These are phyloP conservation scores for Andricus quercusramuli DNA, from an alignment of 2,888 invertebrate species.

Conservation along the genomic window DNA sequence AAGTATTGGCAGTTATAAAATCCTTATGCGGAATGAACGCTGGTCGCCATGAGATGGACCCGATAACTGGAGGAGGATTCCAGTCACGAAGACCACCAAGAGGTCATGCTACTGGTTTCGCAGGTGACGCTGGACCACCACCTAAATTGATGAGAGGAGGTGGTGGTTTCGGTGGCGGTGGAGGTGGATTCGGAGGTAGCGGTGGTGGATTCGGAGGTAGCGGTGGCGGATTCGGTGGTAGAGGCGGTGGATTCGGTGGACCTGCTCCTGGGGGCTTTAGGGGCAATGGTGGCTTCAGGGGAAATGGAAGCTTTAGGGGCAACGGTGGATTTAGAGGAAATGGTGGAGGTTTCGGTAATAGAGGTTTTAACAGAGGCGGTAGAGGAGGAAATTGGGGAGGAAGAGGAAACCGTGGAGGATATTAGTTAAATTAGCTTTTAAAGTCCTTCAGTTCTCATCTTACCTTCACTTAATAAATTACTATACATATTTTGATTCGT, in stretches of 20 bases:
- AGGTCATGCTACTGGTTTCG: slow-evolving; percentile 74
- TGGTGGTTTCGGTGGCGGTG: slow-evolving; percentile 52
- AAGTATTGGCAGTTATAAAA: slow-evolving; percentile 86
- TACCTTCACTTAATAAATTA: background rate
- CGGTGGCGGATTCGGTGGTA: slow-evolving; percentile 54
- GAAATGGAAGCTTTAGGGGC: background rate
- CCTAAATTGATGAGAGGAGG: slow-evolving; percentile 76
- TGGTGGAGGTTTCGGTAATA: background rate
- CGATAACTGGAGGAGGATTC: slow-evolving; percentile 79
- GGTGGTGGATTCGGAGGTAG: slow-evolving; percentile 43
- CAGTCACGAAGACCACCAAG: slow-evolving; percentile 80
- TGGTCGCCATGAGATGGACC: slow-evolving; percentile 85
- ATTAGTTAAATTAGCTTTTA: background rate
- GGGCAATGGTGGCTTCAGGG: background rate
- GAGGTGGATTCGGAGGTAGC: slow-evolving; percentile 44
- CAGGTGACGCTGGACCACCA: slow-evolving; percentile 68
- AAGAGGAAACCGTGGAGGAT: background rate
- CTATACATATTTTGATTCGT: background rate
- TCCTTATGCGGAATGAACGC: slow-evolving; percentile 88
- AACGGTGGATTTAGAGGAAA: background rate
- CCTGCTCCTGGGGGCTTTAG: background rate
- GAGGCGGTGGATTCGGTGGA: background rate
- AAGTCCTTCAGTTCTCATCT: background rate
- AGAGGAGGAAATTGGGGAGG: slow-evolving; percentile 2
- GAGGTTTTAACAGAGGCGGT: background rate